phyloP scores from a whole-genome alignment of 92 coral and sea anemone genomes.

The Porites cylindrica region DNA sequence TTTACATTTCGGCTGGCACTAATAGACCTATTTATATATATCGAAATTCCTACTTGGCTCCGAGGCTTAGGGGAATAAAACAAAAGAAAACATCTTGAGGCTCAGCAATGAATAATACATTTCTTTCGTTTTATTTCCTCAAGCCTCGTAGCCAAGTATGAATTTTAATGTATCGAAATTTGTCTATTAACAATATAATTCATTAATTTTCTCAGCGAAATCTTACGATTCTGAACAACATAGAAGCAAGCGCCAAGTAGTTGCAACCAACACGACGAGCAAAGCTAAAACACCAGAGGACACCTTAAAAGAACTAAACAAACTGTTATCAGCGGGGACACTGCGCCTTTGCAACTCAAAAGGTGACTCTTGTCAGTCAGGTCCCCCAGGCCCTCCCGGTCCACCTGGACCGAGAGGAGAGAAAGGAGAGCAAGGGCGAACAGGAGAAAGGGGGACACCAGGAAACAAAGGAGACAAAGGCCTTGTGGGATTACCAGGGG shows the following conservation, averaged over 20 bases:
- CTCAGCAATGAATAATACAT: no score
- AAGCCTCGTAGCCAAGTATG: no score
- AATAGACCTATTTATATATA: no score
- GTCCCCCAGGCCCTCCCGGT: conserved; percentile 14
- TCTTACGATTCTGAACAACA: no score
- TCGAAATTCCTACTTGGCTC: no score
- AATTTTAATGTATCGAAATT: no score
- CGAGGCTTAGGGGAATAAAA: no score
- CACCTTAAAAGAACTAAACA: neutral
- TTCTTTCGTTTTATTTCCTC: no score
- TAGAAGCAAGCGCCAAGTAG: neutral
- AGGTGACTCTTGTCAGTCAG: neutral
- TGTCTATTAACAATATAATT: neutral
- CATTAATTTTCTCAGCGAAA: neutral
- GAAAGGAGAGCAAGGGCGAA: conserved; percentile 3
- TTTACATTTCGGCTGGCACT: no score
- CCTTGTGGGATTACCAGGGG: conserved; percentile 18
- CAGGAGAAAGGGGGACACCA: neutral
- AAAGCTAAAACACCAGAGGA: neutral
- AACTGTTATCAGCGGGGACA: neutral
- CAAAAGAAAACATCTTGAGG: no score
- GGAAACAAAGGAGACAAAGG: conserved; percentile 24
- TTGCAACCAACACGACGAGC: neutral
- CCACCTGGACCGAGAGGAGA: neutral
- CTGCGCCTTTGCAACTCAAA: neutral